Evolutionary conservation across 1,140 invertebrate genomes (phyloP).

Genomic region (Aethina tumida): DNA sequence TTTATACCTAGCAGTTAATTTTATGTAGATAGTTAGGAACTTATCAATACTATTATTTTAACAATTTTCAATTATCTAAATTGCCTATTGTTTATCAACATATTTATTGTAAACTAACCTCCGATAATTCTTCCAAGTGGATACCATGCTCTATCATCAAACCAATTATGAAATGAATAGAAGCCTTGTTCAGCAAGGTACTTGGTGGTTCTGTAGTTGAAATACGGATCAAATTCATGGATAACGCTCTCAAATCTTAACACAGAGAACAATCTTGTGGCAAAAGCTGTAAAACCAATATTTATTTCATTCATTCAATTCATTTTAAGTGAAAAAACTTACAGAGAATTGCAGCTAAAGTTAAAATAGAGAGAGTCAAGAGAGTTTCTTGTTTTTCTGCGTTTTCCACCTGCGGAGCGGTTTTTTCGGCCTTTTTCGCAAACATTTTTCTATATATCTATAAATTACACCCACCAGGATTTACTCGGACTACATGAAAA

Average conservation of each 20-base stretch:
- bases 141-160: slow-evolving; percentile 98
- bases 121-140: slow-evolving; percentile 94
- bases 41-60: no score
- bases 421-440: no score
- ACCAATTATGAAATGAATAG: slow-evolving; percentile 98
- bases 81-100: no score
- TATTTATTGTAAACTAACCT: slow-evolving; percentile 45
- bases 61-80: slow-evolving; percentile 5
- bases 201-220: slow-evolving; percentile 95
- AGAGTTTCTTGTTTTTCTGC: slow-evolving; percentile 91
- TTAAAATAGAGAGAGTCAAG: slow-evolving; percentile 83
- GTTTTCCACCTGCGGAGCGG: no score
- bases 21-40: no score
- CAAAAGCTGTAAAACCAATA: slow-evolving; percentile 71
- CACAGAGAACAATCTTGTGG: slow-evolving; percentile 91
- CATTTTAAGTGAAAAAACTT: slow-evolving; percentile 41
- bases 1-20: no score
- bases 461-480: no score
- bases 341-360: slow-evolving; percentile 88
- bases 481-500: no score
- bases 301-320: slow-evolving; percentile 9
- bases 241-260: slow-evolving; percentile 95
- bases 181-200: slow-evolving; percentile 93
- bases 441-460: no score
- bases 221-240: slow-evolving; percentile 98